A percentile compares a stretch with the other conserved stretches of the same genome.
These are phyloP conservation scores for Corythaeola cristata DNA, from an alignment of 2,113 vertebrate genomes.

Conservation along the genomic window DNA sequence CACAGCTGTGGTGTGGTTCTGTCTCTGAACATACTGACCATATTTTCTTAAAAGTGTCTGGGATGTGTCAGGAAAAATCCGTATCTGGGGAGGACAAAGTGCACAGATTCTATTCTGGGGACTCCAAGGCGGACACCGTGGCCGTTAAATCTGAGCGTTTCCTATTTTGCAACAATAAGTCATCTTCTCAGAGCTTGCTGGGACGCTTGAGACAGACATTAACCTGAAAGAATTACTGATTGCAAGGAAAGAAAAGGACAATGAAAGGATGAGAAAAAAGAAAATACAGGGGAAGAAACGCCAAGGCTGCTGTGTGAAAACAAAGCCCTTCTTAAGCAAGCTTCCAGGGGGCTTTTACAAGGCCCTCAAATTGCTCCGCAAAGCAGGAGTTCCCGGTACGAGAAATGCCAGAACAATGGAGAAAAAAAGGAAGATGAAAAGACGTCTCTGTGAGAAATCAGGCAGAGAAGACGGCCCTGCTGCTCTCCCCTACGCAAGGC, in stretches of 20 bases:
- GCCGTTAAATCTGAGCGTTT: background rate
- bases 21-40: accelerated
- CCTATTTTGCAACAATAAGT: background rate
- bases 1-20: background rate
- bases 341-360: background rate
- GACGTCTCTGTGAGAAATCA: background rate
- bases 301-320: background rate
- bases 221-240: background rate
- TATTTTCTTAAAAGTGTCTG: background rate
- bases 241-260: background rate
- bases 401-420: background rate
- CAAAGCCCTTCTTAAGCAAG: background rate
- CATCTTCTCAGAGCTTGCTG: background rate
- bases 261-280: background rate
- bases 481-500: background rate
- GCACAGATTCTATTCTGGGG: background rate
- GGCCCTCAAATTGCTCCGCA: background rate
- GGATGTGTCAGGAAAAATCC: background rate
- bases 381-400: background rate
- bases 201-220: background rate
- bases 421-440: background rate
- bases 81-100: background rate
- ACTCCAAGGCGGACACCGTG: accelerated
- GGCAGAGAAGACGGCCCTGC: accelerated
- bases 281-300: background rate